phyloP scores from a whole-genome alignment of 2,888 invertebrate genomes.

The Dioctria linearis region DNA sequence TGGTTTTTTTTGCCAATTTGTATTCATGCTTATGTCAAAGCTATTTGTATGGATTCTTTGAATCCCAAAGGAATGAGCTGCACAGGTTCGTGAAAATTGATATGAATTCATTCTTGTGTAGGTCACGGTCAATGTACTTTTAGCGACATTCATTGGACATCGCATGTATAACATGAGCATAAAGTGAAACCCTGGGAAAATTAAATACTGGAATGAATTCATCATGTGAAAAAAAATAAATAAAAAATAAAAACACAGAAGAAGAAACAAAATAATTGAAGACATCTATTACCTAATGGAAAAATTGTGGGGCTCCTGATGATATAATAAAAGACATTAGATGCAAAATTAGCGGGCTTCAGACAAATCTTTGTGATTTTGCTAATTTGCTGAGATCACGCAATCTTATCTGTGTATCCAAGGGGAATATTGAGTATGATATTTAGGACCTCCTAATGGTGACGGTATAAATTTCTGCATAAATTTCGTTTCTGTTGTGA shows the following conservation, averaged over 20 bases:
- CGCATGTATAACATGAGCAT: neutral
- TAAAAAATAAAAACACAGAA: neutral
- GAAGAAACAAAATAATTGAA: neutral
- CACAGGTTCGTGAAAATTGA: neutral
- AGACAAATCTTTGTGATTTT: neutral
- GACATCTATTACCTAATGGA: slow-evolving; percentile 28
- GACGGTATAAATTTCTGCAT: too few species aligned
- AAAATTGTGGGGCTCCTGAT: slow-evolving; percentile 40
- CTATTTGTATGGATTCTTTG: too few species aligned
- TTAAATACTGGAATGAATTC: neutral
- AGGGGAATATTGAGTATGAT: too few species aligned
- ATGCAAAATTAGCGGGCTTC: slow-evolving; percentile 25
- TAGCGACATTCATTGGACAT: neutral
- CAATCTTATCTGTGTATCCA: neutral
- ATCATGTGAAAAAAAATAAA: neutral
- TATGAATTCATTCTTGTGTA: neutral
- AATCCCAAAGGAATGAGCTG: too few species aligned
- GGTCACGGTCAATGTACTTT: slow-evolving; percentile 8
- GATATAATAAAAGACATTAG: slow-evolving; percentile 47
- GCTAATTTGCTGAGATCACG: slow-evolving; percentile 50
- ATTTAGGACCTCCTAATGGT: too few species aligned
- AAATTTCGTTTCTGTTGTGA: too few species aligned
- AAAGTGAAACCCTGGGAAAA: neutral
- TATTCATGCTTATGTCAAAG: too few species aligned
- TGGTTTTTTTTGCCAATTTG: too few species aligned